These are phyloP conservation scores for Chloroclysta siterata DNA, from an alignment of 2,888 invertebrate genomes.

Conservation along the genomic window DNA sequence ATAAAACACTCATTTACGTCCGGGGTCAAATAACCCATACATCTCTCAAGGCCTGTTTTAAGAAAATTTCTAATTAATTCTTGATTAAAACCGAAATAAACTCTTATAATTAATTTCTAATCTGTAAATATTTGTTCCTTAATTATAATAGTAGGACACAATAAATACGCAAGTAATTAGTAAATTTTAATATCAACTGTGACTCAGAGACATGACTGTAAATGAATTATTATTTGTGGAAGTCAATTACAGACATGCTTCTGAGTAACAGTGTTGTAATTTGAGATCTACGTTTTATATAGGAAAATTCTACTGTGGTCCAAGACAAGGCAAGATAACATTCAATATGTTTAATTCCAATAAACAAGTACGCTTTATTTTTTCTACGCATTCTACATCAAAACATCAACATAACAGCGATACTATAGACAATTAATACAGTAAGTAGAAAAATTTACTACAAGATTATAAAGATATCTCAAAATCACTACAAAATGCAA, in stretches of 20 bases:
- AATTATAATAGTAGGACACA: slow-evolving; percentile 26
- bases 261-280: slow-evolving; percentile 27
- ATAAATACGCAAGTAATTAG: slow-evolving; percentile 26
- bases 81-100: slow-evolving; percentile 3
- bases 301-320: slow-evolving; percentile 45
- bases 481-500: slow-evolving; percentile 47
- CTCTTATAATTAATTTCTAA: slow-evolving; percentile 8
- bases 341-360: slow-evolving; percentile 48
- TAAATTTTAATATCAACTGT: slow-evolving; percentile 20
- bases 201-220: slow-evolving; percentile 20
- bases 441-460: slow-evolving; percentile 43
- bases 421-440: slow-evolving; percentile 23
- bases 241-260: slow-evolving; percentile 20
- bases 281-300: slow-evolving; percentile 29
- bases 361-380: slow-evolving; percentile 19
- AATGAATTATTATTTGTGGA: slow-evolving; percentile 14
- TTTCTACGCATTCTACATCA: slow-evolving; percentile 28
- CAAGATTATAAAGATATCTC: slow-evolving; percentile 39
- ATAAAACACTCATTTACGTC: slow-evolving; percentile 6
- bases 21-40: slow-evolving; percentile 1
- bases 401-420: slow-evolving; percentile 17
- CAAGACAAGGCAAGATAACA: slow-evolving; percentile 55
- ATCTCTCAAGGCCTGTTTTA: slow-evolving; percentile 15
- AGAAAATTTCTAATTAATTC: slow-evolving; percentile 19
- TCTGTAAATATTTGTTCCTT: slow-evolving; percentile 19